These are phyloP conservation scores for Glaucidium brasilianum DNA, from an alignment of 2,113 vertebrate species.

Conservation along the genomic window DNA sequence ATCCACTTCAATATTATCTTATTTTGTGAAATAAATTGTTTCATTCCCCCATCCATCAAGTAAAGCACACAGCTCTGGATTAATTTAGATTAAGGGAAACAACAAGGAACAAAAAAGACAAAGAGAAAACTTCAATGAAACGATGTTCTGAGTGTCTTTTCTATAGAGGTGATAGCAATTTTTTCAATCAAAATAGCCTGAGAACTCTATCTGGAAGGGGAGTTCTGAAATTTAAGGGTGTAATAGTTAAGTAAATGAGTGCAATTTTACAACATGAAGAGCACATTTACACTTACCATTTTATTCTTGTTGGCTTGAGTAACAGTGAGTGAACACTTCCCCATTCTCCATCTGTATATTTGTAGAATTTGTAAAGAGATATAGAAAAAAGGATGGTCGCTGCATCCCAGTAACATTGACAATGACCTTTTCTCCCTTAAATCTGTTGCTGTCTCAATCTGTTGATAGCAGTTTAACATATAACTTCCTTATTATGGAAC, in stretches of 20 bases:
- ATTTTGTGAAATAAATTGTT: slow-evolving; percentile 33
- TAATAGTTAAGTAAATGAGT: background rate
- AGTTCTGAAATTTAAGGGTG: background rate
- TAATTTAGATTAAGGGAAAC: slow-evolving; percentile 46
- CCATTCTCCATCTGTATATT: background rate
- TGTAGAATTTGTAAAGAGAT: background rate
- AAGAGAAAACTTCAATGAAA: background rate
- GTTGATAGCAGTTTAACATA: background rate
- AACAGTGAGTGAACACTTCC: background rate
- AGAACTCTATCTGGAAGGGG: background rate
- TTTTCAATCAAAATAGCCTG: background rate
- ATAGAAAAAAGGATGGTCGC: background rate
- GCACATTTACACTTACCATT: background rate
- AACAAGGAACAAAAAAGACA: background rate
- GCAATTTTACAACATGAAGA: background rate
- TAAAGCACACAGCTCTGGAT: background rate
- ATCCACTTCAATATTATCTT: slow-evolving; percentile 42
- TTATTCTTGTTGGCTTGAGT: background rate
- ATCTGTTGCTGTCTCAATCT: background rate
- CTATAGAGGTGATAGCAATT: background rate
- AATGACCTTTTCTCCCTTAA: background rate
- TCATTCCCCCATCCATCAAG: background rate
- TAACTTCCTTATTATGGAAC: background rate
- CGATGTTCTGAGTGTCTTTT: background rate
- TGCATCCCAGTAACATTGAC: background rate